Percentiles rank a stretch among this genome's conserved stretches.
phyloP scores from a whole-genome alignment of 2,888 invertebrate genomes.

The Eledona agricola region DNA sequence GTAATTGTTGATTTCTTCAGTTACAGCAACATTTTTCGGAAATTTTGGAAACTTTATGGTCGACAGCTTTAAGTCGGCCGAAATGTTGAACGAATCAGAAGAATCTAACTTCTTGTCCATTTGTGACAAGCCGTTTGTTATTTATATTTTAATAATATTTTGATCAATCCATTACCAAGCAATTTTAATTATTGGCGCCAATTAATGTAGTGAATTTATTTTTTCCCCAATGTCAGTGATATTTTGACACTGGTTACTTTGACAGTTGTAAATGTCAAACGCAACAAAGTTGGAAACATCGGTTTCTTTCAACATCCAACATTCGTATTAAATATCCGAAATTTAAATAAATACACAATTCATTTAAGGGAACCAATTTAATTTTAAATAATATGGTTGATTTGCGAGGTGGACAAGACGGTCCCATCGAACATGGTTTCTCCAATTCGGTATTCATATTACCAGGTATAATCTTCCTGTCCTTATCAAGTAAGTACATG shows the following conservation, averaged over 20 bases:
- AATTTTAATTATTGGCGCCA: no score
- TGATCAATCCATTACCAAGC: no score
- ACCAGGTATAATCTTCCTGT: slow-evolving; percentile 81
- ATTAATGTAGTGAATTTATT: slow-evolving; percentile 18
- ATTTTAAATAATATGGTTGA: slow-evolving; percentile 74
- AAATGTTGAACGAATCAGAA: slow-evolving; percentile 7
- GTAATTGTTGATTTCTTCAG: slow-evolving; percentile 70
- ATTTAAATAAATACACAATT: no score
- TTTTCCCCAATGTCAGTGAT: slow-evolving; percentile 30
- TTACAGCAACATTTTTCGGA: slow-evolving; percentile 45
- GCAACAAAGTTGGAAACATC: no score
- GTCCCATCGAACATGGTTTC: slow-evolving; percentile 86
- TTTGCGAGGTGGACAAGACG: slow-evolving; percentile 79
- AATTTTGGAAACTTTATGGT: slow-evolving; percentile 20
- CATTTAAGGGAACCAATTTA: no score
- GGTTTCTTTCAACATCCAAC: no score
- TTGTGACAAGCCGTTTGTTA: no score
- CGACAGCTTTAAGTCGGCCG: slow-evolving; percentile 7
- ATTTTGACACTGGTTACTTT: no score
- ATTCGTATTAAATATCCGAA: slow-evolving; percentile 9
- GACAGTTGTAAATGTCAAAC: no score
- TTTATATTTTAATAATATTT: no score
- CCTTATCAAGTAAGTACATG: slow-evolving; percentile 75
- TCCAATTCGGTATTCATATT: slow-evolving; percentile 87
- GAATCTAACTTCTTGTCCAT: slow-evolving; percentile 3